Evolutionary conservation across 1,140 invertebrate species (phyloP).

Genomic region (Sipha flava): DNA sequence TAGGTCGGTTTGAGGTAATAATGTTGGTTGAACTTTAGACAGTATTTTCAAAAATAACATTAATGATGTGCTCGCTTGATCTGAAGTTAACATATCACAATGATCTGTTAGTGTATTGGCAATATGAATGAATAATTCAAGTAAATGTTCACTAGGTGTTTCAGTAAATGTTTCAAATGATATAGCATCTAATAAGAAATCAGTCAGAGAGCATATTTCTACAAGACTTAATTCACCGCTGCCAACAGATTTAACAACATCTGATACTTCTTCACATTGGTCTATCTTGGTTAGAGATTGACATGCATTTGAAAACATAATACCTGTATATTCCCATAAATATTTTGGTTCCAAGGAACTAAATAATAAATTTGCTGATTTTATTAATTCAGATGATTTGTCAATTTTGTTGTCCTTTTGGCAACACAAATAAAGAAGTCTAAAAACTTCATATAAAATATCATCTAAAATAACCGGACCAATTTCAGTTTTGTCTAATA

Average conservation of each 20-base stretch:
- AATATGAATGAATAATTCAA: constrained; percentile 60
- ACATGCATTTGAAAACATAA: constrained; percentile 59
- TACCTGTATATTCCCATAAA: constrained; percentile 75
- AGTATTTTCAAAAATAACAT: constrained; percentile 66
- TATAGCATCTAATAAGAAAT: constrained; percentile 70
- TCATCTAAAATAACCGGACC: constrained; percentile 75
- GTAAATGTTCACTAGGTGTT: constrained; percentile 70
- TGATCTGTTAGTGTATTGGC: constrained; percentile 52
- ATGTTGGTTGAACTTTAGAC: constrained; percentile 60
- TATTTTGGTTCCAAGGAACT: constrained; percentile 75
- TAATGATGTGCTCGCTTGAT: constrained; percentile 57
- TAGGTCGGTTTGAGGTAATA: constrained; percentile 29
- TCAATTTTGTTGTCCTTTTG: constrained; percentile 33
- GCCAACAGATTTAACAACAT: constrained; percentile 49
- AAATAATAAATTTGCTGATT: constrained; percentile 79
- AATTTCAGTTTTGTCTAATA: constrained; percentile 84
- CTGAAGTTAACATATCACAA: constrained; percentile 51
- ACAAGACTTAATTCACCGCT: constrained; percentile 53
- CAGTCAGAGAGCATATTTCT: constrained; percentile 62
- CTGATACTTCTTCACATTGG: constrained; percentile 37
- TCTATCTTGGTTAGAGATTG: constrained; percentile 25
- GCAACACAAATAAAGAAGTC: constrained; percentile 39
- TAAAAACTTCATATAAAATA: constrained; percentile 75
- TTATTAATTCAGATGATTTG: constrained; percentile 53
- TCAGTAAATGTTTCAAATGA: constrained; percentile 71